Percentiles rank a stretch among this genome's conserved stretches.
Conservation (phyloP, 2,797 vertebrate genomes). For the Hypotaenidia philippensis region DNA sequence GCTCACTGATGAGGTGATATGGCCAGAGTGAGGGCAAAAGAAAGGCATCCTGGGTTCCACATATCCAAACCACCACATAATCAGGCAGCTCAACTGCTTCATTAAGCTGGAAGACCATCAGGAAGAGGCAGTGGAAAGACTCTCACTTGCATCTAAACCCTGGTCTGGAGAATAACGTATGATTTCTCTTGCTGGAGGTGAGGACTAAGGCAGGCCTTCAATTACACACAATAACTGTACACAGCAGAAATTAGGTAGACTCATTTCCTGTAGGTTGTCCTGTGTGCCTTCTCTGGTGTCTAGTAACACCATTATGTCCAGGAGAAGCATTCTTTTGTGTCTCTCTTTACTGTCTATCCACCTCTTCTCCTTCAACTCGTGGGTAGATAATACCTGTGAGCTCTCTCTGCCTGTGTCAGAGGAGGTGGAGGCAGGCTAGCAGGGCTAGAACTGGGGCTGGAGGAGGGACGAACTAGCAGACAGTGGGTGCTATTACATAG, state of each 20-base stretch:
- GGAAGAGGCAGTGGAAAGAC: background rate
- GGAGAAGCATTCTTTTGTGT: background rate
- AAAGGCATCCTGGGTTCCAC: background rate
- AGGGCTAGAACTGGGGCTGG: background rate
- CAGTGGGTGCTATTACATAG: accelerated
- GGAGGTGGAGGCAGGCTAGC: background rate
- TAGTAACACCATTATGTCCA: accelerated
- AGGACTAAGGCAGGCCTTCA: background rate
- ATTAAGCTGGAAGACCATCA: background rate
- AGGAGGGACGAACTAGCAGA: background rate
- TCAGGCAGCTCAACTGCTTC: background rate
- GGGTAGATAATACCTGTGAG: background rate
- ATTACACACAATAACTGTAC: background rate
- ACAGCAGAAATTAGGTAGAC: background rate
- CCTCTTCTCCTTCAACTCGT: accelerated
- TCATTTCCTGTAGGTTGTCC: background rate
- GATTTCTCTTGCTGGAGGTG: background rate
- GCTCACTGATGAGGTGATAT: background rate
- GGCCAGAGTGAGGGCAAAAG: background rate
- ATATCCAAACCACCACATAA: background rate
- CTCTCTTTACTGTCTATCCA: background rate
- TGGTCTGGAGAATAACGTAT: background rate
- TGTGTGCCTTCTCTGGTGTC: background rate
- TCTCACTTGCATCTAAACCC: background rate
- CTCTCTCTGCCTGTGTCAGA: background rate